Evolutionary conservation across 2,888 invertebrate species (phyloP), one percentile per base, ranked within the genome.

Genomic region (Ellobium chinense): DNA sequence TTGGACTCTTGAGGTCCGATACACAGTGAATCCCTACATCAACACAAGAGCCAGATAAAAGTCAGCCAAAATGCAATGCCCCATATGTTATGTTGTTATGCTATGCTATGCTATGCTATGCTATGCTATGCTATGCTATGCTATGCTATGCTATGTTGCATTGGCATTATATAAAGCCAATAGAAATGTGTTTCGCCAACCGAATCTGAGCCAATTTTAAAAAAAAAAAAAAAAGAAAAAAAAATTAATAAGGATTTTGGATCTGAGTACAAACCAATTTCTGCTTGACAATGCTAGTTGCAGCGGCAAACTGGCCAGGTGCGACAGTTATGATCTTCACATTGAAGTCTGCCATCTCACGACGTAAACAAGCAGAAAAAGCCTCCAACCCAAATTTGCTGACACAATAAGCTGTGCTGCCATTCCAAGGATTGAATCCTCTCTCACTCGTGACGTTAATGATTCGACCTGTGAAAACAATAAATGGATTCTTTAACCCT

Each of bases 401-500:
- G 36, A 87, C 85, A 12, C 87, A 87, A 82, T 90, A 91, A 27
- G 88, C 88, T 31, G 89, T 82, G 60, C 86, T 86, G 39, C 83
- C 82, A 3, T 90, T 88, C 29, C 85, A 74, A n/a, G 88, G 88
- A 37, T 92, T 81, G 37, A 91, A 84, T 24, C 93, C 93, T 70
- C 92, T 89, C 7, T 92, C 91, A 83, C 92, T 92, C 18, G 92
- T 91, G 1, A 93, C 90, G 66, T 93, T 93, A 5, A 94, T 86
- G 60, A 94, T 89, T 62, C 94, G 87, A 39, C 93, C 93, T 88
- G 82, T 5, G 80, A 80, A n/a, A 56, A 27, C 63, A 56, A 46
- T 36, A 46, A 46, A 46, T 46, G 46, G 46, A 46, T n/a, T n/a
- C n/a, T n/a, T n/a, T n/a, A n/a, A n/a, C n/a, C n/a, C n/a, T n/a